These are phyloP conservation scores for Synergus gifuensis DNA, from an alignment of 2,888 invertebrate genomes.

Conservation along the genomic window DNA sequence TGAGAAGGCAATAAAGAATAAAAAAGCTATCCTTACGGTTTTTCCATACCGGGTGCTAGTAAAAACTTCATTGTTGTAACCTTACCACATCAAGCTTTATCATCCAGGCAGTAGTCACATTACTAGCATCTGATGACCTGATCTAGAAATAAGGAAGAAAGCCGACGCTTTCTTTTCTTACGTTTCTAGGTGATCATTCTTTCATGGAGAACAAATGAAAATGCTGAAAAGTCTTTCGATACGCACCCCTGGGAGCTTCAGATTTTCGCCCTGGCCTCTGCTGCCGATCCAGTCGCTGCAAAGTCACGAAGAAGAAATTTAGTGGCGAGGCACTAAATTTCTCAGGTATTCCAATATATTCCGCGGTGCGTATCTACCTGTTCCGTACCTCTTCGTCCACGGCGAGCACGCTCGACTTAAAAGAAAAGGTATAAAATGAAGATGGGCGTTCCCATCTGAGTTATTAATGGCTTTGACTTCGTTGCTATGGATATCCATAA, in stretches of 20 bases:
- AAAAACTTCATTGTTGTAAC: conserved; percentile 19
- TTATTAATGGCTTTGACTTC: conserved; percentile 78
- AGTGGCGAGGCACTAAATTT: conserved; percentile 75
- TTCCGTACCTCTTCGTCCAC: conserved; percentile 52
- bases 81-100: not conserved
- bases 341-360: conserved; percentile 77
- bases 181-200: conserved; percentile 10
- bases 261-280: conserved; percentile 50
- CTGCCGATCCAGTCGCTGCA: conserved; percentile 51
- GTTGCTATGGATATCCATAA: conserved; percentile 78
- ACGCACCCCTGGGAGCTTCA: conserved; percentile 60
- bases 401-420: conserved; percentile 74
- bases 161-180: not conserved
- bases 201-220: conserved; percentile 42
- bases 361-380: conserved; percentile 70
- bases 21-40: not conserved
- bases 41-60: not conserved
- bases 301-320: conserved; percentile 73
- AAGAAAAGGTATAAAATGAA: conserved; percentile 77
- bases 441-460: conserved; percentile 76
- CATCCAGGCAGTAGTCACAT: not conserved
- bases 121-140: not conserved
- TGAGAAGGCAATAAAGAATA: conserved; percentile 9
- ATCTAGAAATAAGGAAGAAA: conserved; percentile 12
- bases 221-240: conserved; percentile 59